Conservation (phyloP, 2,797 vertebrate genomes). For the Thamnophis elegans region DNA sequence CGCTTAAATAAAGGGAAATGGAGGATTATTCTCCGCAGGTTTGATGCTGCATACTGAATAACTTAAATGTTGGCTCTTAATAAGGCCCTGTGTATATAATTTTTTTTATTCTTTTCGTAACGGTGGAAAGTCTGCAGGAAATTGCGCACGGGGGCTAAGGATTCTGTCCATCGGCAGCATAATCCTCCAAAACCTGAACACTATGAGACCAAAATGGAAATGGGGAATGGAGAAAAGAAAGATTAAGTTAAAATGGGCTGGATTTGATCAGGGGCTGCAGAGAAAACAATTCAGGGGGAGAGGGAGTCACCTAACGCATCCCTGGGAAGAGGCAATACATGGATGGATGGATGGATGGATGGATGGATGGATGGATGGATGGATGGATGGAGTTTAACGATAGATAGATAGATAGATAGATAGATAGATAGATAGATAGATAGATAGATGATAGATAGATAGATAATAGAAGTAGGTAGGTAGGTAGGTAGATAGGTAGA, state of each 20-base stretch:
- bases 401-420: too few relatives aligned
- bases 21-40: not conserved
- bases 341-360: too few relatives aligned
- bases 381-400: too few relatives aligned
- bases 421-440: too few relatives aligned
- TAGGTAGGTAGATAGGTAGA: too few relatives aligned
- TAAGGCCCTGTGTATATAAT: not conserved
- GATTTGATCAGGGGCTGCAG: not conserved
- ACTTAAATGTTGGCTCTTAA: not conserved
- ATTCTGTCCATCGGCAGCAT: not conserved
- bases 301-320: not conserved
- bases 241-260: not conserved
- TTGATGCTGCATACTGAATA: not conserved
- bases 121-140: not conserved
- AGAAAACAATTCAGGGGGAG: not conserved
- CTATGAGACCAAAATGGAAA: not conserved
- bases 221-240: not conserved
- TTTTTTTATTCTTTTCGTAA: not conserved
- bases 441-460: too few relatives aligned
- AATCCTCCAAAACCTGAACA: not conserved
- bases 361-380: too few relatives aligned
- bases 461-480: too few relatives aligned
- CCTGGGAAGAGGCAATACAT: too few relatives aligned
- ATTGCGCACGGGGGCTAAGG: not conserved
- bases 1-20: conserved; percentile 18